Base-by-base conservation (phyloP, 2,113 vertebrate genomes). In the Hemiprocne comata region DNA sequence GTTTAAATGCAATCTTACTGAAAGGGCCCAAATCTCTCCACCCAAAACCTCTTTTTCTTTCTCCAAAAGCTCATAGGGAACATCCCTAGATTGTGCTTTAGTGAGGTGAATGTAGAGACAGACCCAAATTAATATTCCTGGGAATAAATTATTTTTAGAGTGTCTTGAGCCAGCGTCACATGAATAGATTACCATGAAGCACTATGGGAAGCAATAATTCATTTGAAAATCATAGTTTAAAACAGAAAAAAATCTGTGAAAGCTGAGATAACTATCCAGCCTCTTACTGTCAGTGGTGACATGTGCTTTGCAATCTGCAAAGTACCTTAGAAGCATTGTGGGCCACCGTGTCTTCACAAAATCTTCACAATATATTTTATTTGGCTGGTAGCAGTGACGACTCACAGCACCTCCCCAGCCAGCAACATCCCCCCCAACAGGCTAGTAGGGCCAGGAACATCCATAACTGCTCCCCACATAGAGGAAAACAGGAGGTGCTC, bases 111-210 rank as follows among this genome's bases (percentile, higher is more conserved):
- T 58, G 70, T 79, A 93, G 83, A 94, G 83, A 86, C 83, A 93
- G 92, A 53, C 88, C 87, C 88, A 92, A 93, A 94, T 96, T 94
- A 94, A 92, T 94, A 82, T 84, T 90, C 93, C 88, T 94, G 83
- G 54, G 85, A 90, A 96, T 96, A 96, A 95, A 95, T 94, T 93
- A 91, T 94, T 96, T 95, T 82, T 90, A 53, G 57, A 81, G 67
- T 53, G 76, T 93, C 88, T 74, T 89, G 90, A 94, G 92, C 92
- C 95, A 97, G 72, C 53, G 58, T 90, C 65, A 84, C 57, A 87
- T 85, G 93, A 94, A 82, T 73, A 89, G 88, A 93, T 92, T 95
- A 85, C 80, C 83, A 93, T 23, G 48, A 85, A 88, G 78, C 79
- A 71, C 75, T 75, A 89, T 71, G 69, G 69, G 79, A 95, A 95